phyloP scores from a whole-genome alignment of 37 sponge, comb jelly and placozoan species.

The Amphimedon queenslandica region DNA sequence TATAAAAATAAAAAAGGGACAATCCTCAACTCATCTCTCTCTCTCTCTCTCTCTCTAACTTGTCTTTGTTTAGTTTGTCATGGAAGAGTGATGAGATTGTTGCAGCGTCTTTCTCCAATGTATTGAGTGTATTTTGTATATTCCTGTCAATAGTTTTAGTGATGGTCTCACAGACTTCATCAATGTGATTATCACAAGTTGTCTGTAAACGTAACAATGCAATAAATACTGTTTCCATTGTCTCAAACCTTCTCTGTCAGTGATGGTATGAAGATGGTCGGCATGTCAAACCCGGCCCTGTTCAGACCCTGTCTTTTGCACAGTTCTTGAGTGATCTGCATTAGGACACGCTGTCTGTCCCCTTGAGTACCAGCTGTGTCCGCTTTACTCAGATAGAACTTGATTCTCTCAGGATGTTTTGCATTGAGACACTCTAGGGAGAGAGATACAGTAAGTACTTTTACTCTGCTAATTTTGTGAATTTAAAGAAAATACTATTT shows the following conservation, averaged over 20 bases:
- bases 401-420: conserved; percentile 37
- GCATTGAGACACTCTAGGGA: conserved; percentile 42
- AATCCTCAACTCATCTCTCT: too few species aligned
- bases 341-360: conserved; percentile 71
- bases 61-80: background rate
- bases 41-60: too few species aligned
- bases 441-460: too few species aligned
- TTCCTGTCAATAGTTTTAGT: conserved; percentile 59
- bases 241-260: conserved; percentile 44
- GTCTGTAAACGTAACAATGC: conserved; percentile 14
- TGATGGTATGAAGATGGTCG: conserved; percentile 67
- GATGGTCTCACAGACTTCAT: conserved; percentile 47
- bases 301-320: conserved; percentile 81
- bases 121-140: conserved; percentile 74
- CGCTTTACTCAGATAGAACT: conserved; percentile 68
- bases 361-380: conserved; percentile 73
- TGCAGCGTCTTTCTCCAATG: conserved; percentile 63
- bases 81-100: conserved; percentile 3
- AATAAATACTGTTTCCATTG: background rate
- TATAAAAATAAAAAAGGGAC: too few species aligned
- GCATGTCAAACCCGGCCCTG: conserved; percentile 80
- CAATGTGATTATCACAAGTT: conserved; percentile 76
- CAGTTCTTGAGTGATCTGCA: conserved; percentile 80
- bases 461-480: too few species aligned
- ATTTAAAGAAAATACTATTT: too few species aligned